Percentiles rank a stretch among this genome's conserved stretches.
phyloP scores from a whole-genome alignment of 1,140 invertebrate species.

The Solenopsis fugax region DNA sequence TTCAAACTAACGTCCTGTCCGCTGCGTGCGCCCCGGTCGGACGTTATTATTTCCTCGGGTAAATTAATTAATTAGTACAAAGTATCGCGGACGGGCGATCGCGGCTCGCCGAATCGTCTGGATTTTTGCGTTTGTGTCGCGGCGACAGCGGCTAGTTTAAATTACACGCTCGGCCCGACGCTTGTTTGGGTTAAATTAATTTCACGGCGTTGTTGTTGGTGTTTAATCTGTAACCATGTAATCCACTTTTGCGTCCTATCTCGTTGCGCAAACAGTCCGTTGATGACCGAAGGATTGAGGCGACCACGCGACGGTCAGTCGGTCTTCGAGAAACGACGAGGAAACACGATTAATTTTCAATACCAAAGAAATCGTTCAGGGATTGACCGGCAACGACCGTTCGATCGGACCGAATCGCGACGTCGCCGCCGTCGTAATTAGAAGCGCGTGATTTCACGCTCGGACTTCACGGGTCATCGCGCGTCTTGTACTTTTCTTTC shows the following conservation, averaged over 20 bases:
- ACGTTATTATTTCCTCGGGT: constrained; percentile 68
- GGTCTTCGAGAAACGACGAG: not conserved
- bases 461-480: not conserved
- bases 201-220: constrained; percentile 58
- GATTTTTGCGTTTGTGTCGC: constrained; percentile 43
- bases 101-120: constrained; percentile 39
- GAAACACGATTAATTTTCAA: constrained; percentile 2
- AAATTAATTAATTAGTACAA: constrained; percentile 73
- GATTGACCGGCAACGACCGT: not conserved
- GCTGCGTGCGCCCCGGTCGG: constrained; percentile 33
- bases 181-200: constrained; percentile 65
- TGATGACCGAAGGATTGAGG: constrained; percentile 32
- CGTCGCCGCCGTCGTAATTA: not conserved
- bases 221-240: constrained; percentile 60
- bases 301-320: not conserved
- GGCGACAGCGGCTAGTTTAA: constrained; percentile 69
- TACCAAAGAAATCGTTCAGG: not conserved
- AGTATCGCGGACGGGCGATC: constrained; percentile 32
- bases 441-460: not conserved
- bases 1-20: constrained; percentile 59
- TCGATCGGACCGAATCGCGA: too few relatives aligned
- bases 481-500: not conserved
- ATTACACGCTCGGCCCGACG: constrained; percentile 41
- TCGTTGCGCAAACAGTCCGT: constrained; percentile 50
- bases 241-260: constrained; percentile 58